A percentile compares a stretch with the other conserved stretches of the same genome.
These are phyloP conservation scores for Dinothrombium tinctorium DNA, from an alignment of 1,140 invertebrate species.

Conservation along the genomic window DNA sequence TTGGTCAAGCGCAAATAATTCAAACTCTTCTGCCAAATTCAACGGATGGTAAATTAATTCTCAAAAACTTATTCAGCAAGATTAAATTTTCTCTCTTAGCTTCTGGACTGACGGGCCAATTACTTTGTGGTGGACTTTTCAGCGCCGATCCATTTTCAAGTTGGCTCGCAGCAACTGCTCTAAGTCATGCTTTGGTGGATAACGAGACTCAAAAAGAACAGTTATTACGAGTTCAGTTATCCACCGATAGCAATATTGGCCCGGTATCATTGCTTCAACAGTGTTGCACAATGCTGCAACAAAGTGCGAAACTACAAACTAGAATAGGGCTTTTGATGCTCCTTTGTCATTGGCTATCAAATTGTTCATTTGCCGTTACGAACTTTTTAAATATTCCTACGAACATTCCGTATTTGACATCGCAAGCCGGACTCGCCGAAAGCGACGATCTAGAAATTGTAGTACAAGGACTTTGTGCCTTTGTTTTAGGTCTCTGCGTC, in stretches of 20 bases:
- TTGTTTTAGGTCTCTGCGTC: conserved; percentile 75
- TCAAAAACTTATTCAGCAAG: no score
- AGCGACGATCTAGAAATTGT: conserved; percentile 67
- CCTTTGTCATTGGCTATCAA: conserved; percentile 60
- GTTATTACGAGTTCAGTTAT: conserved; percentile 67
- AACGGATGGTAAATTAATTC: conserved; percentile 37
- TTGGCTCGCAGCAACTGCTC: conserved; percentile 80
- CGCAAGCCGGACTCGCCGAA: conserved; percentile 34
- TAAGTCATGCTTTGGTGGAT: conserved; percentile 72
- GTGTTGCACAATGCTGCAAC: conserved; percentile 54
- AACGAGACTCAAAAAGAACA: conserved; percentile 73
- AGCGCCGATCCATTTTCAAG: conserved; percentile 74
- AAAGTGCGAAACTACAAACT: conserved; percentile 58
- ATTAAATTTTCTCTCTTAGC: not conserved
- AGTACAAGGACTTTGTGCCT: conserved; percentile 72
- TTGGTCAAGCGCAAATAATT: conserved; percentile 61
- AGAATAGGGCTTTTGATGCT: conserved; percentile 78
- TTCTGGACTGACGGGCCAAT: conserved; percentile 38
- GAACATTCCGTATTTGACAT: conserved; percentile 44
- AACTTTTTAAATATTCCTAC: conserved; percentile 58
- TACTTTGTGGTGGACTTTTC: conserved; percentile 83
- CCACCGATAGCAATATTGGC: conserved; percentile 53
- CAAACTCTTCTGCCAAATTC: conserved; percentile 68
- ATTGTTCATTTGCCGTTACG: conserved; percentile 58
- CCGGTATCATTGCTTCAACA: conserved; percentile 71